phyloP scores from a whole-genome alignment of 2,113 vertebrate species.

The Erythrocercus mccallii region DNA sequence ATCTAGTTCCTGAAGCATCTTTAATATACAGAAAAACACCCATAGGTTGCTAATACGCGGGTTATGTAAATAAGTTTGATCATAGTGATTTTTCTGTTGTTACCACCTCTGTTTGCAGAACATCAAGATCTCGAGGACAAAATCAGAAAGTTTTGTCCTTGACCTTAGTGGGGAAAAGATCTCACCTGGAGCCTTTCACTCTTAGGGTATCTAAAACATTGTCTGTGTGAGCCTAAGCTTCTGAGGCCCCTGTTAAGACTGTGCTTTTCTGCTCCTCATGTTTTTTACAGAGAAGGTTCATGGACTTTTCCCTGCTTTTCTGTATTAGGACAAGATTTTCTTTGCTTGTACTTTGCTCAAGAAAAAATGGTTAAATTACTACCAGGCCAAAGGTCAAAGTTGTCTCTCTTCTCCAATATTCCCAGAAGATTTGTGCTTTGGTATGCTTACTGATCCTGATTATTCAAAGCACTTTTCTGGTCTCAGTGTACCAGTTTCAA shows the following conservation, averaged over 20 bases:
- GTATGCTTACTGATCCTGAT: not conserved
- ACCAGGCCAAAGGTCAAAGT: not conserved
- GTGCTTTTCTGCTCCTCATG: not conserved
- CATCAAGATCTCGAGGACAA: not conserved
- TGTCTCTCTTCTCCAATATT: not conserved
- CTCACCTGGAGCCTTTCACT: not conserved
- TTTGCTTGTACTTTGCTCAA: not conserved
- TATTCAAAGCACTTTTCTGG: not conserved
- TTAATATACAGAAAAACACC: not conserved
- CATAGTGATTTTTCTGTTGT: not conserved
- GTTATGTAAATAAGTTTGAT: not conserved
- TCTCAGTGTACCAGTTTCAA: slow-evolving; percentile 19
- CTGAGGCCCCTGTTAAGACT: not conserved
- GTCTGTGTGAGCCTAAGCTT: not conserved
- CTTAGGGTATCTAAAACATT: not conserved
- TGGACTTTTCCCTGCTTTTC: not conserved
- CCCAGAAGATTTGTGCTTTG: slow-evolving; percentile 7
- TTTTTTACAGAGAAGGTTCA: not conserved
- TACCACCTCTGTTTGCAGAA: not conserved
- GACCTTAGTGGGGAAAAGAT: not conserved
- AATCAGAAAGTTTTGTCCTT: not conserved
- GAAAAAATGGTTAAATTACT: slow-evolving; percentile 14
- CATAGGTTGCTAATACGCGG: not conserved
- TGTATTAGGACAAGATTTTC: not conserved
- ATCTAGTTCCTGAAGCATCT: not conserved